Evolutionary conservation across 1,140 invertebrate genomes (phyloP).

Genomic region (Bombyx mandarina): DNA sequence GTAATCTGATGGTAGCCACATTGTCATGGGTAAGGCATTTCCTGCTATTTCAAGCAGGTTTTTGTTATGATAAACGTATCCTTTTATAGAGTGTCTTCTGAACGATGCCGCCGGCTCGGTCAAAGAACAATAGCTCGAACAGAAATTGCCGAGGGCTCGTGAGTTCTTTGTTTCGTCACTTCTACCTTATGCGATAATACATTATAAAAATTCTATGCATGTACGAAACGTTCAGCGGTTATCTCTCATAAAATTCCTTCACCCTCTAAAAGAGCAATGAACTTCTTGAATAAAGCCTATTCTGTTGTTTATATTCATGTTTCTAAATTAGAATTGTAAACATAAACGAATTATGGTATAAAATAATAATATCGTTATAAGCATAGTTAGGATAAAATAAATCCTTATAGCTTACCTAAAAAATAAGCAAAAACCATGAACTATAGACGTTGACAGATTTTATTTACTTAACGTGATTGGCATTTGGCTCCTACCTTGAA

Average conservation of each 20-base stretch:
- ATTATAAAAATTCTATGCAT: slow-evolving; percentile 59
- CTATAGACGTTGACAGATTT: too few species aligned
- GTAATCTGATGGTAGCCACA: slow-evolving; percentile 14
- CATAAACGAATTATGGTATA: too few species aligned
- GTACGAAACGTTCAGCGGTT: slow-evolving; percentile 34
- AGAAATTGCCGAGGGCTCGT: slow-evolving; percentile 42
- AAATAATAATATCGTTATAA: too few species aligned
- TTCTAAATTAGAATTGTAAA: too few species aligned
- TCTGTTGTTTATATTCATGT: too few species aligned
- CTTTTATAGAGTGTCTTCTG: slow-evolving; percentile 50
- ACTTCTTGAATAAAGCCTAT: slow-evolving; percentile 15
- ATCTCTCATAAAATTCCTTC: slow-evolving; percentile 61
- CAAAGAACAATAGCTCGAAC: slow-evolving; percentile 49
- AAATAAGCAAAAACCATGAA: too few species aligned
- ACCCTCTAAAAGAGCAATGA: slow-evolving; percentile 44
- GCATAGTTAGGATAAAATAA: too few species aligned
- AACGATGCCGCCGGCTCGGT: slow-evolving; percentile 15
- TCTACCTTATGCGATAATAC: slow-evolving; percentile 39
- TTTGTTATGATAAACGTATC: slow-evolving; percentile 46
- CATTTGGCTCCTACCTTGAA: too few species aligned
- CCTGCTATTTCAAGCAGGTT: slow-evolving; percentile 46
- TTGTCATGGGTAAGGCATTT: slow-evolving; percentile 37
- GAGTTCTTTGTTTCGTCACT: slow-evolving; percentile 50
- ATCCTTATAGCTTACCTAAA: too few species aligned
- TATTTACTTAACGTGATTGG: too few species aligned